phyloP scores from a whole-genome alignment of 2,113 vertebrate genomes.

The Lagopus leucura region DNA sequence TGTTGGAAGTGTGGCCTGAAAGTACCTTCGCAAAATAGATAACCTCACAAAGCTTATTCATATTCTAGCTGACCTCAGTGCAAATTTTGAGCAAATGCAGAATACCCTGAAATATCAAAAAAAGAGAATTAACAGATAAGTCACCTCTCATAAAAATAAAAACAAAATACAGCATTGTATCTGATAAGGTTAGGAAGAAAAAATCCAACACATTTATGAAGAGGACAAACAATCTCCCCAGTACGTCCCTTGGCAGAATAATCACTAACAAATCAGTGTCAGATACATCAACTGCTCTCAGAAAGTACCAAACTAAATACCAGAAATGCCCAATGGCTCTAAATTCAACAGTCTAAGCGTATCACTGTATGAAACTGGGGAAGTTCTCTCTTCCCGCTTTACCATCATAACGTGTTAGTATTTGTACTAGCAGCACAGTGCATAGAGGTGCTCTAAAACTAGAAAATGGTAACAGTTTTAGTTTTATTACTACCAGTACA shows the following conservation, averaged over 20 bases:
- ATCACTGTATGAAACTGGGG: background rate
- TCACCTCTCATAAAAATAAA: background rate
- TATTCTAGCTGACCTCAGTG: background rate
- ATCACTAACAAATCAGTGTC: background rate
- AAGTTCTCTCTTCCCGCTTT: background rate
- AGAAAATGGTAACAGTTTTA: background rate
- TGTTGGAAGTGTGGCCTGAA: constrained; percentile 18
- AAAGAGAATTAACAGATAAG: rapidly evolving
- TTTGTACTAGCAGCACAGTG: background rate
- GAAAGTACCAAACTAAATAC: background rate
- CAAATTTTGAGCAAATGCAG: background rate
- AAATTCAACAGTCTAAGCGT: background rate
- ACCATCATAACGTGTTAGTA: background rate
- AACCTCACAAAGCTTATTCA: background rate
- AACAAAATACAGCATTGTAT: background rate
- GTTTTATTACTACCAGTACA: background rate
- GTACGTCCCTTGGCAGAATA: background rate
- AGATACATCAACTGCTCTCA: background rate
- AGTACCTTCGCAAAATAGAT: constrained; percentile 19
- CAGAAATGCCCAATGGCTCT: background rate
- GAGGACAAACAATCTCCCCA: background rate
- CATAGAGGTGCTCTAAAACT: background rate
- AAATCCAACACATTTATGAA: background rate
- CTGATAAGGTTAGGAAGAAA: background rate
- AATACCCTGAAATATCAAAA: background rate